Evolutionary conservation across 53 echinoderm and acorn worm species (phyloP), one percentile per base, ranked within the genome.

Genomic region (Zoroaster sp.): DNA sequence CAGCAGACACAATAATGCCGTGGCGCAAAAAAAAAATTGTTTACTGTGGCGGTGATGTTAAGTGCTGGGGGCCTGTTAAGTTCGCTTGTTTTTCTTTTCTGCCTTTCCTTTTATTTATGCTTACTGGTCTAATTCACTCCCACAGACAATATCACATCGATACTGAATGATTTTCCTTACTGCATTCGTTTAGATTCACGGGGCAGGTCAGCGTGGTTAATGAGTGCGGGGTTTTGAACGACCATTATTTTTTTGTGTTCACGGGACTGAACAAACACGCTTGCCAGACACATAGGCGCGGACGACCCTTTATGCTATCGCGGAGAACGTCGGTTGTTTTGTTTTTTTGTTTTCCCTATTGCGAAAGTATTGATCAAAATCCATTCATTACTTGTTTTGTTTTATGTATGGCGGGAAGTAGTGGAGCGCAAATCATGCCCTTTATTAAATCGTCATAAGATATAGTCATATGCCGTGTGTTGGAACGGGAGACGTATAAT

Each of bases 41-140:
- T 20, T n/a, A 35, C 35, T 51, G 35, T 54, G 59, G 47, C 21
- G 78, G 35, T 53, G 18, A 78, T 18, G 59, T 10, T 36, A 53
- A 78, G 54, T 78, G 54, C 15, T 33, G 12, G 37, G 36, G 36
- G 78, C 78, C 35, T 75, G 28, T 32, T 75, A 75, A 47, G 47
- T 45, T 55, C 21, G 14, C 53, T 78, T 36, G 35, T 78, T 53
- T 77, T 59, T 23, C 18, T 44, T 20, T 53, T 30, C 25, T n/a
- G 73, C 17, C 37, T 38, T 35, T 74, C 20, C 31, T 25, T 30
- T 30, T 80, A n/a, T n/a, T n/a, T n/a, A n/a, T 3, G 4, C 10
- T 38, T 80, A 65, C 39, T 80, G 81, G 81, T 80, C 81, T 80
- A 67, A 66, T 80, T 80, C 81, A 66, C 81, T 54, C 59, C 66